Base-by-base conservation (phyloP, 2,797 vertebrate genomes). In the Pipistrellus pygmaeus region DNA sequence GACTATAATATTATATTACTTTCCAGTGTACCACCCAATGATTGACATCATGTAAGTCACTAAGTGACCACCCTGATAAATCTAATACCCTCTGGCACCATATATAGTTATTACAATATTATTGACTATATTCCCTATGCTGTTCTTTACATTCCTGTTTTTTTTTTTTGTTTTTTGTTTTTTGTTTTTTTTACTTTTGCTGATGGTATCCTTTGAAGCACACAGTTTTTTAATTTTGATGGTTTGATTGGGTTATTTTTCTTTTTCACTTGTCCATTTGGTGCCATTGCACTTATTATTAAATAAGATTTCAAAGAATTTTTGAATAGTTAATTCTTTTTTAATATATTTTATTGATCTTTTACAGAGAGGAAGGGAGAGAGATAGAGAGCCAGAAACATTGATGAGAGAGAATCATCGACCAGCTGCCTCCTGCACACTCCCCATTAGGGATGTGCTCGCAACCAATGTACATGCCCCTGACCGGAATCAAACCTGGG, bases 81-180 rank as follows among this genome's bases (percentile, higher is more conserved):
- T 48, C 18, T 32, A 21, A 18, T 76, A 51, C 6, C 73, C 11
- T 32, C 73, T 53, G 73, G 20, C 18, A 76, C 46, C 5, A 7
- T 76, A 76, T 46, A 76, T n/a, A 20, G 30, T 76, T 76, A 32
- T 76, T 76, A 21, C 30, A 76, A 13, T 32, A 75, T 48, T 32
- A 75, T 75, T 51, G 18, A 32, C 30, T 51, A n/a, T 75, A 20
- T 75, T 75, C 9, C 27, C 44, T 75, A 17, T n/a, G 46, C 17
- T 75, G 46, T 32, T 8, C 18, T 32, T 6, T 53, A 76, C 18
- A 53, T 51, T 20, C 48, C n/a, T 48, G 25, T 30, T 14, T 55
- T 44, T 9, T 44, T 44, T 90, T 93, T 78, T 13, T 62, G 86
- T 90, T n/a, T n/a, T n/a, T n/a, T n/a, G n/a, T n/a, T n/a, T n/a